Evolutionary conservation across 35 echinoderm and acorn worm species (phyloP).

Genomic region (Stichopus chloronotus): DNA sequence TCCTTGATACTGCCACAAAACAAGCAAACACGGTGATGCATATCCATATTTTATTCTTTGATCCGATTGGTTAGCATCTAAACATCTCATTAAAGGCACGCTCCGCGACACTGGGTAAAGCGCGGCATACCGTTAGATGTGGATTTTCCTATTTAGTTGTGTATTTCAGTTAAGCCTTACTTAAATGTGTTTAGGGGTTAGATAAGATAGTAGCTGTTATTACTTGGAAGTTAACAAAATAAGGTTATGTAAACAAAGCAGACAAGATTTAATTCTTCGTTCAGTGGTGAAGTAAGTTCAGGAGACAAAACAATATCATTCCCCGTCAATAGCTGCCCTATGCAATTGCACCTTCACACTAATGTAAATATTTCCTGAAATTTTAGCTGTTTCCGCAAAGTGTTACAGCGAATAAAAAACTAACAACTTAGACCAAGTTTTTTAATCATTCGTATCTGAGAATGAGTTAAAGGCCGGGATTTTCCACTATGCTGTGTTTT

Average conservation of each 20-base stretch:
- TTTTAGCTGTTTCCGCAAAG: too few relatives aligned
- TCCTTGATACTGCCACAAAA: background rate
- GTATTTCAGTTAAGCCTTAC: too few relatives aligned
- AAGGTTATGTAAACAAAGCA: background rate
- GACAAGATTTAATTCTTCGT: background rate
- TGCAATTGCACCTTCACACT: too few relatives aligned
- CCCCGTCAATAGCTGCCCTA: too few relatives aligned
- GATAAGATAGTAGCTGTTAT: background rate
- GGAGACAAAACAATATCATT: too few relatives aligned
- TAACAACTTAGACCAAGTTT: too few relatives aligned
- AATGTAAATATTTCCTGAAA: too few relatives aligned
- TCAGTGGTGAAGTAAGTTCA: too few relatives aligned
- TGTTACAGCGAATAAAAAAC: too few relatives aligned
- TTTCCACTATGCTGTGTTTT: too few relatives aligned
- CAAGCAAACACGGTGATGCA: background rate
- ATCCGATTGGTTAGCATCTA: background rate
- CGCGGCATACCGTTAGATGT: background rate
- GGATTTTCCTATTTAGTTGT: background rate
- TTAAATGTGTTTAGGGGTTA: background rate
- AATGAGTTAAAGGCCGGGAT: too few relatives aligned
- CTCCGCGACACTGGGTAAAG: background rate
- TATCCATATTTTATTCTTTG: constrained; percentile 3
- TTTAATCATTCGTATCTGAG: too few relatives aligned
- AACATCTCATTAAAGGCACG: constrained; percentile 57
- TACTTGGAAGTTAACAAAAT: background rate